Evolutionary conservation across 2,113 vertebrate species (phyloP), one percentile per base, ranked within the genome.

Genomic region (Barbus barbus): DNA sequence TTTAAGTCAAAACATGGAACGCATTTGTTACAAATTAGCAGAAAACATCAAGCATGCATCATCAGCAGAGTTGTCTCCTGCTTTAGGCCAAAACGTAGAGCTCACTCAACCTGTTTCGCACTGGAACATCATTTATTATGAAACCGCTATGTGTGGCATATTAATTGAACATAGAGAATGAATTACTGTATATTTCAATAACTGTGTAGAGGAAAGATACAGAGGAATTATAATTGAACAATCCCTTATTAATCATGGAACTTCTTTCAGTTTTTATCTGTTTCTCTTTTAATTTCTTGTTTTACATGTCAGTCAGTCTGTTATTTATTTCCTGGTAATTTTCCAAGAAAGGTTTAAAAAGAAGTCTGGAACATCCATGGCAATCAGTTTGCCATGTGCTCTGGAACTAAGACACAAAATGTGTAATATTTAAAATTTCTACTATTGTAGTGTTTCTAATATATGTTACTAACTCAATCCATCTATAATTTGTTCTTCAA

Each of bases 11-110:
- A 60, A 81, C 82, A 84, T 28, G 73, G 69, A 87, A 61, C n/a
- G 33, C 82, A 78, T 84, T 84, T 82, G 53, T 84, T 82, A 78
- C 74, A 60, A 83, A 83, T 85, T 83, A 83, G 67, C 28, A 28
- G 75, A 51, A 85, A 85, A 85, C 65, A 78, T 77, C 41, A 72
- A 84, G 44, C 28, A 67, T 79, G 80, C 86, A 20, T 85, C 78
- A 60, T 87, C 82, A 84, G 82, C 73, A 85, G 31, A 73, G 60
- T 44, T 77, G 5, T 58, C 7, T 67, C 63, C 56, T 60, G 65
- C 69, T 83, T 51, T 38, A 61, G 56, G 67, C 38, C 67, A 78
- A 31, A 83, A 74, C 18, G 36, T 72, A 11, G 9, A 53, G 26
- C 16, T 65, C 56, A 58, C 33, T 60, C 12, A 84, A 72, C 26